phyloP scores from a whole-genome alignment of 2,888 invertebrate species.

The Eupeodes luniger region DNA sequence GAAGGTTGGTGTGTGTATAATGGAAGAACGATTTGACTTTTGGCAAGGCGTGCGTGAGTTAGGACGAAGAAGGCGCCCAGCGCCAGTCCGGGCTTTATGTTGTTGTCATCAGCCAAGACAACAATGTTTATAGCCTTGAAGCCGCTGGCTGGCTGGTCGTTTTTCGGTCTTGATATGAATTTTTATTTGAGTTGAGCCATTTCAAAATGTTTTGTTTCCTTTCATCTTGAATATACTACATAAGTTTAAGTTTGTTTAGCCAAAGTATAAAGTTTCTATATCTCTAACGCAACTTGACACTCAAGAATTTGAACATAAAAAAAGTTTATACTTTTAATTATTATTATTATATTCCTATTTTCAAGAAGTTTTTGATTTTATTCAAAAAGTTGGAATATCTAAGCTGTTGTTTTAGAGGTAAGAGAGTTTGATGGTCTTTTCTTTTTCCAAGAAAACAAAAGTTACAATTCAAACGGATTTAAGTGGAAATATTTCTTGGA shows the following conservation, averaged over 20 bases:
- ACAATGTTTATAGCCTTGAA: slow-evolving; percentile 3
- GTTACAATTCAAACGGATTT: too few relatives aligned
- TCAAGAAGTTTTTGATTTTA: background rate
- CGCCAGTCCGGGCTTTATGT: background rate
- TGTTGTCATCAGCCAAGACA: background rate
- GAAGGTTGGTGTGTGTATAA: too few relatives aligned
- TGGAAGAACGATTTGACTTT: background rate
- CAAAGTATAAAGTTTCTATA: background rate
- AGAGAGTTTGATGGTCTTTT: too few relatives aligned
- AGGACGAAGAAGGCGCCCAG: too few relatives aligned
- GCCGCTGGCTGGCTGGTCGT: background rate
- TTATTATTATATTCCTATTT: background rate
- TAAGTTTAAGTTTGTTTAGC: background rate
- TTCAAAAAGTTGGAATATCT: background rate
- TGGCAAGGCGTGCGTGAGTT: background rate
- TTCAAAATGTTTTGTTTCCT: background rate
- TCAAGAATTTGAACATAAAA: background rate
- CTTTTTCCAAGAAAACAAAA: too few relatives aligned
- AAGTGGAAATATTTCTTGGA: too few relatives aligned
- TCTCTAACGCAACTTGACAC: background rate
- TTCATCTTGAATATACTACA: background rate
- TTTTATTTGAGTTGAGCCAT: background rate
- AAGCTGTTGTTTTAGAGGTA: background rate
- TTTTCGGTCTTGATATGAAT: background rate
- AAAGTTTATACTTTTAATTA: background rate